Conservation (phyloP, 2,888 invertebrate genomes). For the Zaprionus lineosus region DNA sequence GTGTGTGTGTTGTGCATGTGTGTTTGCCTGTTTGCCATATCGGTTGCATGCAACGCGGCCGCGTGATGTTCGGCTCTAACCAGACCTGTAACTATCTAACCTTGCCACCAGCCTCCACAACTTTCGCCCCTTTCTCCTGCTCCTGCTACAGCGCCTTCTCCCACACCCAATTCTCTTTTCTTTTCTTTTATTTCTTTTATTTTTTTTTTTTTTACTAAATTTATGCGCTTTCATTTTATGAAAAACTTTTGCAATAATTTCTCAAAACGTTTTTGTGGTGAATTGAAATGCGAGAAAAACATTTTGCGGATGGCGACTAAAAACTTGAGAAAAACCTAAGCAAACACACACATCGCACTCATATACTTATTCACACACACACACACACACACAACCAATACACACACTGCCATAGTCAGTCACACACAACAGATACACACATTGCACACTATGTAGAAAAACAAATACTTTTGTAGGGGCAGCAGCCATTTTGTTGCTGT, state of each 20-base stretch:
- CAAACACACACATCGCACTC: conserved; percentile 33
- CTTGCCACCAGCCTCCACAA: conserved; percentile 3
- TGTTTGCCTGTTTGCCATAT: conserved; percentile 43
- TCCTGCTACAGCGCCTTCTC: not conserved
- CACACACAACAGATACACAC: conserved; percentile 7
- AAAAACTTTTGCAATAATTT: conserved; percentile 82
- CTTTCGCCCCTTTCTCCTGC: not conserved
- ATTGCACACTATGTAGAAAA: conserved; percentile 23
- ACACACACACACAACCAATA: conserved; percentile 1
- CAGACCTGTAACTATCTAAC: conserved; percentile 42
- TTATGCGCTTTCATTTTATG: conserved; percentile 80
- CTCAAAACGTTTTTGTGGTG: conserved; percentile 81
- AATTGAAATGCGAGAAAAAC: conserved; percentile 81
- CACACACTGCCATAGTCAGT: too few relatives aligned
- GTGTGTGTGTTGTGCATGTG: conserved; percentile 19
- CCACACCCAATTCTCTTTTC: conserved; percentile 2
- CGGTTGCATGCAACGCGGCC: conserved; percentile 58
- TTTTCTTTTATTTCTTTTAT: conserved; percentile 50
- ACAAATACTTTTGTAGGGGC: conserved; percentile 57
- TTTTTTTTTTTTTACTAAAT: conserved; percentile 65
- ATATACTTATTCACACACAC: conserved; percentile 1
- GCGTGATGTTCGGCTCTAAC: conserved; percentile 66
- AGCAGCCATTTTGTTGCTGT: conserved; percentile 23
- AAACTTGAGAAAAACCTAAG: conserved; percentile 77
- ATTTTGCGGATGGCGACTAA: conserved; percentile 82